Percentiles rank a stretch among this genome's conserved stretches.
Conservation (phyloP, 2,888 invertebrate species). For the Melanostoma scalare region DNA sequence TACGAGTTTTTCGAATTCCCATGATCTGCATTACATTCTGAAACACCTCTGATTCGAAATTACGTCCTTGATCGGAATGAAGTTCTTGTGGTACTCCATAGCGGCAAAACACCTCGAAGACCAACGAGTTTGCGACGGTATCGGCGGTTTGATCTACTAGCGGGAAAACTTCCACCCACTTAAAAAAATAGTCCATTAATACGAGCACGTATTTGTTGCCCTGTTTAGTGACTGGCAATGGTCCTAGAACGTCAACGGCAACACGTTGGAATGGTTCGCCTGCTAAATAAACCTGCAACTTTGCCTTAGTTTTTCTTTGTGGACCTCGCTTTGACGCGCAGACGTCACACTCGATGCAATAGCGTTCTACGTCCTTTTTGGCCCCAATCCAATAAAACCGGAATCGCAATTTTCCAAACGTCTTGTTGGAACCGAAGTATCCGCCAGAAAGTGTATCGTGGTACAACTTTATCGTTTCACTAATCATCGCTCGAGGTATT, state of each 20-base stretch:
- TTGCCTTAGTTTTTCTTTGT: neutral
- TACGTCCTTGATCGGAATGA: constrained; percentile 61
- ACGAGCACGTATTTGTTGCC: too few relatives aligned
- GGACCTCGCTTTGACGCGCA: neutral
- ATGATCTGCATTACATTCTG: constrained; percentile 46
- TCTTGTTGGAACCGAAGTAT: constrained; percentile 7
- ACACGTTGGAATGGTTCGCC: constrained; percentile 23
- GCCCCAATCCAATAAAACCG: neutral
- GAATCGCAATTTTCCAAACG: neutral
- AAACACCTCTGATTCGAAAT: constrained; percentile 55
- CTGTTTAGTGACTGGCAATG: neutral
- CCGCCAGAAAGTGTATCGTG: neutral
- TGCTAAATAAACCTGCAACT: neutral
- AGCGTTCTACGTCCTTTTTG: neutral
- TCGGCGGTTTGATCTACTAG: neutral
- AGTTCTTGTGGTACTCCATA: constrained; percentile 59
- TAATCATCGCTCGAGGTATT: constrained; percentile 8
- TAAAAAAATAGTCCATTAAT: too few relatives aligned
- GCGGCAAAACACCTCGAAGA: constrained; percentile 48
- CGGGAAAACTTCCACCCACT: too few relatives aligned
- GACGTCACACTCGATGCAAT: neutral
- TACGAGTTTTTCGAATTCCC: constrained; percentile 68
- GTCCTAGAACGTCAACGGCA: constrained; percentile 7
- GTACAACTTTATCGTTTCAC: constrained; percentile 3
- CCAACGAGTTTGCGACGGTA: constrained; percentile 39